phyloP scores from a whole-genome alignment of 2,113 vertebrate species.

The Psittacara wagleri region DNA sequence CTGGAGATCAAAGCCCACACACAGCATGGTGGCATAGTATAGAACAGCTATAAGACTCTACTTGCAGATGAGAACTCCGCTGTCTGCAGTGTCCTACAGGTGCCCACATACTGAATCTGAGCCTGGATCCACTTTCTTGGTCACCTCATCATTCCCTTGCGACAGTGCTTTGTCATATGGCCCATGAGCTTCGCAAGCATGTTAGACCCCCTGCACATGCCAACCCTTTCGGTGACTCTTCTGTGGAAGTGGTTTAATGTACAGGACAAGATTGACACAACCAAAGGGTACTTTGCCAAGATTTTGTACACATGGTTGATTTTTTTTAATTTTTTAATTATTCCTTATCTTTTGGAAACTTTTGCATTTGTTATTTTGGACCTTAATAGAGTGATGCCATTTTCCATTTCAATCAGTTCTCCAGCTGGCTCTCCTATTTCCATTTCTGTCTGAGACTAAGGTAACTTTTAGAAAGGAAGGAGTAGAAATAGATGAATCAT shows the following conservation, averaged over 20 bases:
- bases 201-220: background rate
- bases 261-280: background rate
- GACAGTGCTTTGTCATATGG: background rate
- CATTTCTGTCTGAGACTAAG: background rate
- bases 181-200: background rate
- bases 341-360: background rate
- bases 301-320: background rate
- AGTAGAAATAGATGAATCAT: slow-evolving; percentile 45
- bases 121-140: background rate
- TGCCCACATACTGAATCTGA: background rate
- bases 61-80: background rate
- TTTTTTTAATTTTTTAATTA: background rate
- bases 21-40: background rate
- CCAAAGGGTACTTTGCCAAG: background rate
- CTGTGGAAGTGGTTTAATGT: background rate
- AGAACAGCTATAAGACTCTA: accelerated
- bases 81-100: background rate
- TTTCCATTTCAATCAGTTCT: slow-evolving; percentile 3
- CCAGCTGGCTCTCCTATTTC: background rate
- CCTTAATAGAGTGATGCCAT: background rate
- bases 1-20: background rate
- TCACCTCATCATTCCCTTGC: background rate
- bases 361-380: background rate
- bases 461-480: slow-evolving; percentile 9
- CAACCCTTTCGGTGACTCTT: background rate